Conservation (phyloP, 1,140 invertebrate genomes). For the Himalopsyche phryganea region DNA sequence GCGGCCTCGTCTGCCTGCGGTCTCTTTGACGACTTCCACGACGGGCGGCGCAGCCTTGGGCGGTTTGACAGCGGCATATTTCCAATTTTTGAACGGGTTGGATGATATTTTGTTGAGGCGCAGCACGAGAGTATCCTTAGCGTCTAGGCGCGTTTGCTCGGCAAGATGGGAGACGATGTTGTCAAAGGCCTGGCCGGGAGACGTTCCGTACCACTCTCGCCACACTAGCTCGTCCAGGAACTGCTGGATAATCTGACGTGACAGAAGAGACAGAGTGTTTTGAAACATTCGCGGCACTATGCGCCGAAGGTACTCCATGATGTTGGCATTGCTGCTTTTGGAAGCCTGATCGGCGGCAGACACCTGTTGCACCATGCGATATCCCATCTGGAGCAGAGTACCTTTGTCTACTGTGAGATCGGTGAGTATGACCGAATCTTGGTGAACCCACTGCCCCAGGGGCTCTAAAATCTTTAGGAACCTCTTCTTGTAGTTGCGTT, state of each 20-base stretch:
- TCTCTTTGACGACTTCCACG: constrained; percentile 37
- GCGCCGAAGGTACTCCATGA: constrained; percentile 83
- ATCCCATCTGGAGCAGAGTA: constrained; percentile 72
- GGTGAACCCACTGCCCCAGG: constrained; percentile 71
- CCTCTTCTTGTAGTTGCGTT: constrained; percentile 72
- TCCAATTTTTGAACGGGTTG: constrained; percentile 80
- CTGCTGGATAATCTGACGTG: constrained; percentile 81
- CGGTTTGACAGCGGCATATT: constrained; percentile 50
- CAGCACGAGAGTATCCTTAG: constrained; percentile 52
- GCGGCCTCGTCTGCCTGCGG: constrained; percentile 30
- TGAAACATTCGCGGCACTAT: constrained; percentile 88
- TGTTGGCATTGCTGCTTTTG: constrained; percentile 65
- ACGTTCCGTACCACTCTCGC: constrained; percentile 69
- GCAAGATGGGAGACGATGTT: constrained; percentile 75
- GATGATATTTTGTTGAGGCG: constrained; percentile 63
- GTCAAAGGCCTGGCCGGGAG: constrained; percentile 73
- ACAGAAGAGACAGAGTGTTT: constrained; percentile 79
- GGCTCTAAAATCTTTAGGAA: constrained; percentile 78
- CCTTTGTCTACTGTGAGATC: constrained; percentile 80
- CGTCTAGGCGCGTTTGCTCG: constrained; percentile 65
- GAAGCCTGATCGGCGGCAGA: constrained; percentile 59
- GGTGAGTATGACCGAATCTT: constrained; percentile 71
- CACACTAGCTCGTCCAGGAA: constrained; percentile 85
- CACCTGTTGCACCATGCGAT: constrained; percentile 67
- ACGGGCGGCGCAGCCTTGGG: constrained; percentile 30